Evolutionary conservation across 2,888 invertebrate genomes (phyloP).

Genomic region (Drosophila longiperda): DNA sequence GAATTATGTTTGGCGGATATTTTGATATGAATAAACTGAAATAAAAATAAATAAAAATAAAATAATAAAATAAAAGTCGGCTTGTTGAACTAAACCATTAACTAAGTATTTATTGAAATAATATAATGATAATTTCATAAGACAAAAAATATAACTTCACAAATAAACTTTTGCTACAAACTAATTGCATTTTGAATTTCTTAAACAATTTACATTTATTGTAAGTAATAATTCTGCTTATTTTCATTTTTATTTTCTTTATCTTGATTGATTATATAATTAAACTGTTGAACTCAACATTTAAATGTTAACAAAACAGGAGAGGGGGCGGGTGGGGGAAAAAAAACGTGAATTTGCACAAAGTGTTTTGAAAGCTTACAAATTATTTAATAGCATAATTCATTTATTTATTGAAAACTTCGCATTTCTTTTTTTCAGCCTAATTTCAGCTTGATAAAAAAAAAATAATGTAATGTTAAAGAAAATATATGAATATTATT

Average conservation of each 20-base stretch:
- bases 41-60: constrained; percentile 6
- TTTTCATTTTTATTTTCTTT: neutral
- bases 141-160: constrained; percentile 36
- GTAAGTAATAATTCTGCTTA: constrained; percentile 2
- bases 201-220: constrained; percentile 4
- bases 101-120: constrained; percentile 73
- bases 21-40: neutral
- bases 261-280: constrained; percentile 1
- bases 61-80: constrained; percentile 26
- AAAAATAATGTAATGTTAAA: neutral
- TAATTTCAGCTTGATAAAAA: constrained; percentile 34
- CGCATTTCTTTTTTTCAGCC: constrained; percentile 24
- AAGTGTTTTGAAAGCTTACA: constrained; percentile 25
- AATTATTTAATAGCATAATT: constrained; percentile 49
- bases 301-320: constrained; percentile 1
- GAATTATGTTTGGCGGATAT: constrained; percentile 2
- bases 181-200: constrained; percentile 57
- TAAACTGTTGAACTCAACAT: constrained; percentile 6
- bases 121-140: constrained; percentile 39
- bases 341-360: constrained; percentile 1
- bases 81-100: constrained; percentile 71
- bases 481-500: neutral
- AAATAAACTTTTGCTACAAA: constrained; percentile 22
- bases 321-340: no score
- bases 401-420: constrained; percentile 24